Base-by-base conservation (phyloP, 2,888 invertebrate species). In the Trissoscelio sp. region DNA sequence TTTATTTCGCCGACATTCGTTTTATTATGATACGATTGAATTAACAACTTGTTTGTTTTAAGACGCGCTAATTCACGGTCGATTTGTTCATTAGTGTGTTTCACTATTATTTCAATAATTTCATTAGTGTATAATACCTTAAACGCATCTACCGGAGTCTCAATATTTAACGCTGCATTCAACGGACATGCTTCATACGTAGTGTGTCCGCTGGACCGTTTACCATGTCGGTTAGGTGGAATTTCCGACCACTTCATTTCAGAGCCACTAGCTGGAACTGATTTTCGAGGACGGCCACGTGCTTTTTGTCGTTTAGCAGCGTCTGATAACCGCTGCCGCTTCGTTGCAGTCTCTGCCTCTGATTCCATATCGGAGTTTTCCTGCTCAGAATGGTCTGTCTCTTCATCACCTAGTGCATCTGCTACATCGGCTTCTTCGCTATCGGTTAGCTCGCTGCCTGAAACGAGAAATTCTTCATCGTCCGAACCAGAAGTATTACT, bases 1-100 rank as follows among this genome's bases (percentile, higher is more conserved):
- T 53, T 22, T 11, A 73, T 18, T 75, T 66, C 46, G 7, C 24
- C 39, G 6, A 2, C 28, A 28, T 39, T 12, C 0, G 55, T 62
- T 39, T 62, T 51, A 20, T 16, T 37, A 20, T 58, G 60, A 44
- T 37, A 66, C 14, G 66, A 66, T 48, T 66, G 66, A 37, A 37
- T 31, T 12, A 70, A n/a, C n/a, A n/a, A n/a, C n/a, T n/a, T n/a
- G n/a, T n/a, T n/a, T n/a, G n/a, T n/a, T n/a, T n/a, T n/a, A n/a
- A n/a, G n/a, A n/a, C n/a, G n/a, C n/a, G n/a, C n/a, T n/a, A n/a
- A n/a, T n/a, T n/a, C 9, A 6, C 11, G n/a, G 9, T 58, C 28
- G 28, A 28, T 11, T 55, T 55, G 11, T 51, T 51, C 51, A 28
- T 55, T 37, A 6, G 34, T 37, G 9, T 37, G 34, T 37, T 9